A percentile compares a stretch with the other conserved stretches of the same genome.
These are phyloP conservation scores for Sebastolobus altivelis DNA, from an alignment of 2,797 vertebrate species.

Conservation along the genomic window DNA sequence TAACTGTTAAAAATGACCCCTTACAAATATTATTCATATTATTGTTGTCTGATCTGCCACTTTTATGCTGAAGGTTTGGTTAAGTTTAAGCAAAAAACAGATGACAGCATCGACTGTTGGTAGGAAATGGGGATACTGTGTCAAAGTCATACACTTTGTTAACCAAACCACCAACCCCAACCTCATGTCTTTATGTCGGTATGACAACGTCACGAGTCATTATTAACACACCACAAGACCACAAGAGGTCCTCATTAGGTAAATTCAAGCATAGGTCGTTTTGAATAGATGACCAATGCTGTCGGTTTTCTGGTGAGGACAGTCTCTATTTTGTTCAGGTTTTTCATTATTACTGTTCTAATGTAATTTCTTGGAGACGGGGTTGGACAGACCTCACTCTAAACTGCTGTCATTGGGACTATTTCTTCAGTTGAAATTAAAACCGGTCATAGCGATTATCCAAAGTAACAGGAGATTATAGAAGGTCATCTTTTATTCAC, in stretches of 20 bases:
- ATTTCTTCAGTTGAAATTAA: background rate
- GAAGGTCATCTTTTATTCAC: background rate
- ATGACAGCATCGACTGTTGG: background rate
- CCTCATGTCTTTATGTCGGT: background rate
- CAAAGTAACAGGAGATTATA: background rate
- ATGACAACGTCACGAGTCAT: constrained; percentile 4
- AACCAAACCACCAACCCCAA: constrained; percentile 7
- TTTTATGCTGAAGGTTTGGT: background rate
- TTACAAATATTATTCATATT: background rate
- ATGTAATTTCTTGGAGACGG: background rate
- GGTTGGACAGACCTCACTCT: background rate
- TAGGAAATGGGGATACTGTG: no score
- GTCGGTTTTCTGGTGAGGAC: background rate
- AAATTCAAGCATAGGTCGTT: background rate
- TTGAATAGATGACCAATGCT: constrained; percentile 1
- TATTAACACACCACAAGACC: constrained; percentile 24
- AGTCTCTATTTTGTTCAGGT: background rate
- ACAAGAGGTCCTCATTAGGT: background rate
- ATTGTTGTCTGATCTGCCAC: background rate
- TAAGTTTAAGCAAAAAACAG: background rate
- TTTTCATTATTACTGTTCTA: background rate
- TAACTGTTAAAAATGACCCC: background rate
- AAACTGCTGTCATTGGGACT: background rate
- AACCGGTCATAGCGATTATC: background rate
- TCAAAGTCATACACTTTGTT: background rate